These are phyloP conservation scores for Sorex fumeus DNA, from an alignment of 2,113 vertebrate species.

Conservation along the genomic window DNA sequence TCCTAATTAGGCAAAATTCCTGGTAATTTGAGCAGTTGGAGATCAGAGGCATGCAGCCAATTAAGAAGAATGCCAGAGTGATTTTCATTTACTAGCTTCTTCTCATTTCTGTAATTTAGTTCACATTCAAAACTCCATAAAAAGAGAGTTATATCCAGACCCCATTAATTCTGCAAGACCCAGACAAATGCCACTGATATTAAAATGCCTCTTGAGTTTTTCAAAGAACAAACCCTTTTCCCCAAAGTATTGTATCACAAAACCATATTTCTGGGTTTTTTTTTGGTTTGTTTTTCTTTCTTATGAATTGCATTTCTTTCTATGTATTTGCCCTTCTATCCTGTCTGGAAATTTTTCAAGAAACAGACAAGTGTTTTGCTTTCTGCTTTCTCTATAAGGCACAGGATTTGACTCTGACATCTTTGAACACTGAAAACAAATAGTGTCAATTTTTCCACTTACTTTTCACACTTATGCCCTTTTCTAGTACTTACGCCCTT, in stretches of 20 bases:
- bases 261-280: neutral
- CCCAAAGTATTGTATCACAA: neutral
- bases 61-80: slow-evolving; percentile 5
- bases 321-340: slow-evolving; percentile 8
- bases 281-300: neutral
- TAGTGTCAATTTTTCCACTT: neutral
- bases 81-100: slow-evolving; percentile 27
- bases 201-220: neutral
- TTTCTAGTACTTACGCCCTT: slow-evolving; percentile 7
- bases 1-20: slow-evolving; percentile 20
- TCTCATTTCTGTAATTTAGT: neutral
- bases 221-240: neutral
- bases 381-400: neutral
- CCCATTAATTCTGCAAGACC: neutral
- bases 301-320: slow-evolving; percentile 27
- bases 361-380: slow-evolving; percentile 56
- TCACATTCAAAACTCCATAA: neutral
- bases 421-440: slow-evolving; percentile 42
- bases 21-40: neutral
- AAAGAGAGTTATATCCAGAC: neutral
- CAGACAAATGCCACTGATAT: neutral
- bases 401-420: fast-evolving
- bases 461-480: neutral
- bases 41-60: slow-evolving; percentile 19
- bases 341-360: neutral